Base-by-base conservation (phyloP, 2,888 invertebrate species). In the Andricus quercusramuli region DNA sequence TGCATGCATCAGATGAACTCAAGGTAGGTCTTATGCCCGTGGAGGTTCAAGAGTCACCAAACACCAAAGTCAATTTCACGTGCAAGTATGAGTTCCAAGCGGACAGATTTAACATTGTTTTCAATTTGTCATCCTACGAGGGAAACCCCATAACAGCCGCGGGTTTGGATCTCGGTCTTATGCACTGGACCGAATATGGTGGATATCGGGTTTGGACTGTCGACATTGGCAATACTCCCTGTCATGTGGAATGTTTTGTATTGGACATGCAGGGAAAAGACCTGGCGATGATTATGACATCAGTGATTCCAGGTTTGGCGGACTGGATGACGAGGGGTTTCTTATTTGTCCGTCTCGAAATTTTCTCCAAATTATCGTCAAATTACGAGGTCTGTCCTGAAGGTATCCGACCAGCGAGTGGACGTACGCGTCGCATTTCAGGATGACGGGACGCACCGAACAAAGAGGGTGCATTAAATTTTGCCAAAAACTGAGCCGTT, bases 1-100 rank as follows among this genome's bases (percentile, higher is more conserved):
- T 82, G 83, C 82, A 79, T 86, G 85, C 81, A 81, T 79, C 88
- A 93, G 93, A 90, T 84, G 91, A 92, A 66, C 89, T 94, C 80
- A 91, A 90, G 89, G 92, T 94, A 92, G 93, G 93, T 90, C 91
- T 94, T 88, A 93, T 90, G 80, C 94, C 94, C 51, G 90, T 93
- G 86, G 92, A 90, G 84, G 93, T 93, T 77, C 87, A 88, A 67
- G 93, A 92, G 66, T 89, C 92, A 65, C 90, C 93, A 65, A 93
- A 93, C 80, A 89, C 91, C 70, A 84, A 89, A 83, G 92, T 94
- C 81, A 87, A 86, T 82, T 93, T 94, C 89, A 93, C 91, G 82
- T 95, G 94, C 91, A 93, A 93, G 82, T 94, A 94, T 90, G 89
- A 93, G 81, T 93, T 93, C 86, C 85, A 88, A 78, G 91, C 93